Evolutionary conservation across 1,140 invertebrate genomes (phyloP).

Genomic region (Drosophila aff.): DNA sequence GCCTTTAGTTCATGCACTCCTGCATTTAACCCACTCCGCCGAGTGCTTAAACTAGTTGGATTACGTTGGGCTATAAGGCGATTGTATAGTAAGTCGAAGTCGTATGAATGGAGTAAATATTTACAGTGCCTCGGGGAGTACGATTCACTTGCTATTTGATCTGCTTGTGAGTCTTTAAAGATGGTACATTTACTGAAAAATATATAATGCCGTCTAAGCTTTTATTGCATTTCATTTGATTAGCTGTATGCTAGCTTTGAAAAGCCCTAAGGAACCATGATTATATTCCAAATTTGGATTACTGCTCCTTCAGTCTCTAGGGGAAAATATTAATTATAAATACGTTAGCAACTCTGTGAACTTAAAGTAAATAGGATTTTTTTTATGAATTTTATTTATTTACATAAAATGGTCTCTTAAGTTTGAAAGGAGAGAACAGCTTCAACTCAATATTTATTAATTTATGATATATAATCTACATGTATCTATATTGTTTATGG

Average conservation of each 20-base stretch:
- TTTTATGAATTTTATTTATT: neutral
- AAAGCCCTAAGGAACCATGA: neutral
- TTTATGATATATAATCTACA: too few species aligned
- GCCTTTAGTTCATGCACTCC: constrained; percentile 47
- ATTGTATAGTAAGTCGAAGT: constrained; percentile 25
- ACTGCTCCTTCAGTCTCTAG: neutral
- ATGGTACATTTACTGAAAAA: neutral
- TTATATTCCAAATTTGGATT: neutral
- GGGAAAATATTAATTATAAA: too few species aligned
- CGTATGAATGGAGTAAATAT: constrained; percentile 44
- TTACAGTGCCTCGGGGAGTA: constrained; percentile 17
- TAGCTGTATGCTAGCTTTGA: neutral
- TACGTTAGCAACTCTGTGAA: too few species aligned
- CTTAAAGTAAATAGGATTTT: neutral
- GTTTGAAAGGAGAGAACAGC: too few species aligned
- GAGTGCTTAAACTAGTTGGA: constrained; percentile 47
- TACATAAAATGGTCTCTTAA: too few species aligned
- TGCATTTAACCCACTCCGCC: constrained; percentile 52
- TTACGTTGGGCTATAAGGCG: constrained; percentile 18
- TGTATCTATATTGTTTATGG: too few species aligned
- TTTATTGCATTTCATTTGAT: neutral
- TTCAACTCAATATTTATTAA: too few species aligned
- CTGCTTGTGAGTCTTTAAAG: neutral
- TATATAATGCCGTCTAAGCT: neutral
- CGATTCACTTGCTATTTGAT: constrained; percentile 20